phyloP scores from a whole-genome alignment of 2,888 invertebrate genomes.

The Coremacera marginata region DNA sequence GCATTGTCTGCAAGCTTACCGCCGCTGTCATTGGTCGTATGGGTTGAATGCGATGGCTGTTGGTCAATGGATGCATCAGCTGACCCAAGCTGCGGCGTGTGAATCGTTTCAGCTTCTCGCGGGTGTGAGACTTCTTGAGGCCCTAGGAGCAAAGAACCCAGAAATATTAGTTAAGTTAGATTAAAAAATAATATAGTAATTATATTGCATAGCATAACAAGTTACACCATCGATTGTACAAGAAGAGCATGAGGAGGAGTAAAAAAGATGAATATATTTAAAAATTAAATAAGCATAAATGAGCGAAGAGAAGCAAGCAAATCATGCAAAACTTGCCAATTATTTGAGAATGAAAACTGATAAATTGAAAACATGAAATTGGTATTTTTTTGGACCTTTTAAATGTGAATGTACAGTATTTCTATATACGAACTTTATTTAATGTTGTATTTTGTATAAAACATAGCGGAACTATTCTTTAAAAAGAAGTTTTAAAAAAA shows the following conservation, averaged over 20 bases:
- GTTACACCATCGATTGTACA: constrained; percentile 13
- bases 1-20: constrained; percentile 26
- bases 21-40: constrained; percentile 46
- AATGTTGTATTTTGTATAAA: too few species aligned
- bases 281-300: neutral
- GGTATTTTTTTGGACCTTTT: too few species aligned
- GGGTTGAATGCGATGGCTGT: constrained; percentile 51
- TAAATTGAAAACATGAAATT: neutral
- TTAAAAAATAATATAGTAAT: too few species aligned
- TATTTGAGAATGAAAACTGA: neutral
- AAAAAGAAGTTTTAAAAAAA: too few species aligned
- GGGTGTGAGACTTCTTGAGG: constrained; percentile 59
- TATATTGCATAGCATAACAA: neutral
- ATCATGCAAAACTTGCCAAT: neutral
- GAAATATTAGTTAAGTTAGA: too few species aligned
- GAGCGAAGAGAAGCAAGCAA: neutral
- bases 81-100: constrained; percentile 59
- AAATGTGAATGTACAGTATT: too few species aligned
- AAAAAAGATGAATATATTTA: neutral
- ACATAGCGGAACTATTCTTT: too few species aligned
- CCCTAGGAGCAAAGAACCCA: constrained; percentile 49
- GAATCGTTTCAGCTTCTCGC: constrained; percentile 62
- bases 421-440: too few species aligned
- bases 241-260: neutral
- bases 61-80: constrained; percentile 54